Evolutionary conservation across 2,888 invertebrate genomes (phyloP), one percentile per base, ranked within the genome.

Genomic region (Phyllotreta striolata): DNA sequence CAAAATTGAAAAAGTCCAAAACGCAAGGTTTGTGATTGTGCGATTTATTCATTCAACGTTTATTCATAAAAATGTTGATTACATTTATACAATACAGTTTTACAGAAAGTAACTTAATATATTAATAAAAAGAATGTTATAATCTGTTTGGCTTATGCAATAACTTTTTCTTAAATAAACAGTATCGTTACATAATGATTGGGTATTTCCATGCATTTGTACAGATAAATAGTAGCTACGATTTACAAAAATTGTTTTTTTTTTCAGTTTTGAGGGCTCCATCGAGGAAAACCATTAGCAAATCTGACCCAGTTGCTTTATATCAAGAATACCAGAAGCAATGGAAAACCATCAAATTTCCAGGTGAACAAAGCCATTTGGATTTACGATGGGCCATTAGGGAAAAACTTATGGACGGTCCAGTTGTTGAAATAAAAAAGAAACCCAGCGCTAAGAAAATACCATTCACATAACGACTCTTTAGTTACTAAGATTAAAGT

Each of bases 281-380:
- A 39, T 66, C 61, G 8, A 8, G 66, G 40, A 72, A 72, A 62
- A 44, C 68, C n/a, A 39, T 72, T 51, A 74, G 69, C 49, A 86
- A 78, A 84, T 69, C 84, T 78, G 92, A 92, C 78, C 92, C 93
- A 12, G 92, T 93, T 0, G 84, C 88, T 12, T 80, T 92, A 12
- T 93, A 92, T 75, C 91, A 92, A 70, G 87, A 90, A 72, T 93
- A 93, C 76, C 88, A 89, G 71, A 83, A 85, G 38, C 83, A 89
- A 72, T 93, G 93, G 93, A 86, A 87, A 14, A 87, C 88, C 74
- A 87, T 89, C 67, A 89, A 90, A 73, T 85, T 92, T 35, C 92
- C 92, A 0, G 92, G 92, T 6, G 90, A 91, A 78, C 87, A 88
- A 71, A 81, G 85, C 62, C 89, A 89, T 81, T 78, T 85, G 0